Conservation (phyloP, 2,888 invertebrate species). For the Hemaris fuciformis region DNA sequence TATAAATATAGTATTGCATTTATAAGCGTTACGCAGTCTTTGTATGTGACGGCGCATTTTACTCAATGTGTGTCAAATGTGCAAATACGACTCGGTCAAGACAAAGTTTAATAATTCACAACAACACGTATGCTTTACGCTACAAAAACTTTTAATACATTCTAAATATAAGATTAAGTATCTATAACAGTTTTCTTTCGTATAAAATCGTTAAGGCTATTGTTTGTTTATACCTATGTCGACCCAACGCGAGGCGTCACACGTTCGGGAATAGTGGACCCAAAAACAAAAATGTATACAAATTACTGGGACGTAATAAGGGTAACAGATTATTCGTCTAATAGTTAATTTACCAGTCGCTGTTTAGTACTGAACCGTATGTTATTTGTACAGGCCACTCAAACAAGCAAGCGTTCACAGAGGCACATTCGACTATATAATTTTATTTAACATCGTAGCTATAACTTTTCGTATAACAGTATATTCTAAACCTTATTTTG, state of each 20-base stretch:
- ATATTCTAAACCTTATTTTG: slow-evolving; percentile 22
- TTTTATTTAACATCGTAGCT: slow-evolving; percentile 14
- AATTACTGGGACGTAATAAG: neutral
- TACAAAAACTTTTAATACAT: neutral
- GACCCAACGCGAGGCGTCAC: neutral
- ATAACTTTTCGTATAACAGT: slow-evolving; percentile 5
- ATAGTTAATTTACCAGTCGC: slow-evolving; percentile 14
- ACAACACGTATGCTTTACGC: neutral
- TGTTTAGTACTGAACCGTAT: slow-evolving; percentile 2
- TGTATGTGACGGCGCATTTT: neutral
- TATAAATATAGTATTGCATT: neutral
- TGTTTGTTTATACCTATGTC: neutral
- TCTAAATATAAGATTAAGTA: neutral
- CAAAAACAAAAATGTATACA: neutral
- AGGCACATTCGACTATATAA: slow-evolving; percentile 54
- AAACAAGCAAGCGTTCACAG: slow-evolving; percentile 41
- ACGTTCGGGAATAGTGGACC: neutral
- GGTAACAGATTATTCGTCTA: slow-evolving; percentile 1
- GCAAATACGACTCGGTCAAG: neutral
- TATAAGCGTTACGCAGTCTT: neutral
- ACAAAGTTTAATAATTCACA: neutral
- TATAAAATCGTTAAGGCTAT: neutral
- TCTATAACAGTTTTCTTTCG: neutral
- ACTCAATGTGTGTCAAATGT: neutral
- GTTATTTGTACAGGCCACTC: slow-evolving; percentile 11